A percentile compares a stretch with the other conserved stretches of the same genome.
Conservation (phyloP, 92 coral and sea anemone genomes). For the Palythoa heliodiscus region DNA sequence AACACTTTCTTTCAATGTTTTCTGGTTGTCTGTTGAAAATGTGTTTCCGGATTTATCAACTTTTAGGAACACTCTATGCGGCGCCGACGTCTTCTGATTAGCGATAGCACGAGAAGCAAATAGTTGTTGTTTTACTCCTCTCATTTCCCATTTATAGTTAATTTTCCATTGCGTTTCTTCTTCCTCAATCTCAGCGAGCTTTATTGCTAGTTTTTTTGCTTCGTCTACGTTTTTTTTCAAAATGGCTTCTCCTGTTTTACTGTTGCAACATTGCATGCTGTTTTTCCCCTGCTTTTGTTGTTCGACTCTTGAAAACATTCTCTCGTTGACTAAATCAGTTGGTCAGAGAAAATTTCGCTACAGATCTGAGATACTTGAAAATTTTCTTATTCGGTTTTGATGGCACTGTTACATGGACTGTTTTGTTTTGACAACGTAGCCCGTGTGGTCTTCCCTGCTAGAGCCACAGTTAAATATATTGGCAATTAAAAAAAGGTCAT, state of each 20-base stretch:
- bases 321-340: neutral
- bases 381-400: too few relatives aligned
- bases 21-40: neutral
- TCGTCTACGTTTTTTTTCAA: constrained; percentile 1
- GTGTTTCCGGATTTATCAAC: neutral
- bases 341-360: too few relatives aligned
- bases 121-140: constrained; percentile 14
- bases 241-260: neutral
- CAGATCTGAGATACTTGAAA: too few relatives aligned
- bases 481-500: too few relatives aligned
- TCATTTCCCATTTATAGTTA: constrained; percentile 13
- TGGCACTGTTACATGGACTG: too few relatives aligned
- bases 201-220: constrained; percentile 11
- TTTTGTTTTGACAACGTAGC: too few relatives aligned
- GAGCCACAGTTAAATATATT: too few relatives aligned
- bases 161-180: constrained; percentile 28
- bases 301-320: neutral
- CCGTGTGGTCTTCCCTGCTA: too few relatives aligned
- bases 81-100: neutral
- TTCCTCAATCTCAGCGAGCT: constrained; percentile 34
- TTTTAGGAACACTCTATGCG: neutral
- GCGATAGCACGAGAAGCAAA: constrained; percentile 6
- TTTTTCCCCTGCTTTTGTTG: neutral
- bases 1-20: neutral
- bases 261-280: neutral